These are phyloP conservation scores for Antennarius maculatus DNA, from an alignment of 2,797 vertebrate genomes.

Conservation along the genomic window DNA sequence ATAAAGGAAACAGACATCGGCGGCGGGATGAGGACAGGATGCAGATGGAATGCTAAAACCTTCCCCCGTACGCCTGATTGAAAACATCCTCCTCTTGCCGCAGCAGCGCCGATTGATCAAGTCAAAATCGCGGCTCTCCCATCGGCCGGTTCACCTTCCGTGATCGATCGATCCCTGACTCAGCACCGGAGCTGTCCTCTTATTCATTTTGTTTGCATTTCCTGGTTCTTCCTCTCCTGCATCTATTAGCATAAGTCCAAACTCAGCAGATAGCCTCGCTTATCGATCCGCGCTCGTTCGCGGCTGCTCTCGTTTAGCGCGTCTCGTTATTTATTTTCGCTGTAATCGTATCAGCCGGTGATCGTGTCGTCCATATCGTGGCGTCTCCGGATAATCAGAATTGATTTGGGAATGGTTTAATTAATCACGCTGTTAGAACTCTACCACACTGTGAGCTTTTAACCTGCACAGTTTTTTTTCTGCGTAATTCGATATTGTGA, in stretches of 20 bases:
- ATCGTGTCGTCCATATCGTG: constrained; percentile 71
- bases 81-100: neutral
- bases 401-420: constrained; percentile 90
- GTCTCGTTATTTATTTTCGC: constrained; percentile 44
- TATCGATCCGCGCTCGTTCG: constrained; percentile 50
- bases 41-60: constrained; percentile 6
- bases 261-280: constrained; percentile 44
- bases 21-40: neutral
- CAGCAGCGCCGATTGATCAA: constrained; percentile 45
- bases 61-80: constrained; percentile 8
- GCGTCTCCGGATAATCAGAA: constrained; percentile 87
- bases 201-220: constrained; percentile 34
- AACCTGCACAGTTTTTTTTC: neutral
- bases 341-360: constrained; percentile 54
- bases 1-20: neutral
- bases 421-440: constrained; percentile 91
- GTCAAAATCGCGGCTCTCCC: constrained; percentile 40
- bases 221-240: neutral
- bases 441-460: constrained; percentile 51
- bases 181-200: constrained; percentile 11
- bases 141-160: constrained; percentile 27
- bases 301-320: constrained; percentile 14
- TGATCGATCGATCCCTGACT: constrained; percentile 40
- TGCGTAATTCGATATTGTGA: too few species aligned
- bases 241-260: constrained; percentile 30